These are phyloP conservation scores for Notamacropus eugenii DNA, from an alignment of 2,797 vertebrate genomes.

Conservation along the genomic window DNA sequence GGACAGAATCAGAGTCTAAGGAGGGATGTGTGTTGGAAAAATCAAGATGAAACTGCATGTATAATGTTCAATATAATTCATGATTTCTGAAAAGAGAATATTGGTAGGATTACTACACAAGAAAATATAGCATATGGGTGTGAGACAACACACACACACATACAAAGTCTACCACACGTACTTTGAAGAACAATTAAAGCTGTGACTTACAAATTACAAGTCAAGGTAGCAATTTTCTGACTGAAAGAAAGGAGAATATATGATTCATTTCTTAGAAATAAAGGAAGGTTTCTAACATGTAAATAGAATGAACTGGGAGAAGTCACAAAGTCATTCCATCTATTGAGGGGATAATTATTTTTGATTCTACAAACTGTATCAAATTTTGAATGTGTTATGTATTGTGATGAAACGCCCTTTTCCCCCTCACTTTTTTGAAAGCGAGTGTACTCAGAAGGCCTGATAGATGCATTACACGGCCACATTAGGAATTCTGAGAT, in stretches of 20 bases:
- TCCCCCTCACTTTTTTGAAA: slow-evolving; percentile 65
- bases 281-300: slow-evolving; percentile 50
- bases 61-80: slow-evolving; percentile 23
- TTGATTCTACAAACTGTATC: slow-evolving; percentile 72
- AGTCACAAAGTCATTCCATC: slow-evolving; percentile 71
- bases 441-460: slow-evolving; percentile 68
- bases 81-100: slow-evolving; percentile 8
- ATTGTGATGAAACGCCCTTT: slow-evolving; percentile 60
- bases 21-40: neutral
- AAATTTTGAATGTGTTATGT: slow-evolving; percentile 69
- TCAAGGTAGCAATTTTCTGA: slow-evolving; percentile 45
- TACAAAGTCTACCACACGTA: neutral
- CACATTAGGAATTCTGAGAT: slow-evolving; percentile 63
- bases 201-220: slow-evolving; percentile 19
- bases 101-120: neutral
- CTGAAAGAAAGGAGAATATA: slow-evolving; percentile 22
- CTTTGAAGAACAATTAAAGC: slow-evolving; percentile 5
- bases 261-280: slow-evolving; percentile 42
- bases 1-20: neutral
- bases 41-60: neutral
- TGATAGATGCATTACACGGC: slow-evolving; percentile 59
- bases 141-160: neutral
- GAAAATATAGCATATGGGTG: neutral
- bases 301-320: neutral
- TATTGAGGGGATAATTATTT: slow-evolving; percentile 69